Percentiles rank a stretch among this genome's conserved stretches.
Evolutionary conservation across 2,797 vertebrate genomes (phyloP).

Genomic region (Tauraco hartlaubi): DNA sequence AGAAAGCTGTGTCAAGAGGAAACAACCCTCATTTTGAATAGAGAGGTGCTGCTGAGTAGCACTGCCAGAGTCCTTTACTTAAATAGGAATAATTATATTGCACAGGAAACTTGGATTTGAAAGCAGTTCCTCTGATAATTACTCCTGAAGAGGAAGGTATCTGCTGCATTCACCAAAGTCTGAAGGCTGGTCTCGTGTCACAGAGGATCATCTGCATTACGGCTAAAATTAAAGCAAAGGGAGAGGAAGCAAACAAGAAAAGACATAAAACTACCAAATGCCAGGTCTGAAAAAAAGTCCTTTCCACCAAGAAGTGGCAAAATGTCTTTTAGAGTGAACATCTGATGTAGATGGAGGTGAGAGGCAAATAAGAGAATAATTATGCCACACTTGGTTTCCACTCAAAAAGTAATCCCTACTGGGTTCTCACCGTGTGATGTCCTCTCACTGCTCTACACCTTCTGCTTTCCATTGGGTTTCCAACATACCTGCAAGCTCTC

Average conservation of each 20-base stretch:
- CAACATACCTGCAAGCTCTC: not conserved
- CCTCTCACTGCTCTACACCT: not conserved
- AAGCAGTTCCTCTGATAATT: constrained; percentile 66
- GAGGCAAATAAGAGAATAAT: not conserved
- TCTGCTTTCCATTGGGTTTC: not conserved
- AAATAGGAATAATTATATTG: constrained; percentile 59
- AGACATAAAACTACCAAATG: not conserved
- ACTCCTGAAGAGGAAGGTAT: constrained; percentile 30
- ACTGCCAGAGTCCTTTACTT: constrained; percentile 52
- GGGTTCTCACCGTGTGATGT: accelerated
- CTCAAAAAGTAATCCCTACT: not conserved
- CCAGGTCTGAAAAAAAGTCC: not conserved
- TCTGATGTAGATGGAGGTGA: not conserved
- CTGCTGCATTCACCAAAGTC: constrained; percentile 21
- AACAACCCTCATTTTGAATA: constrained; percentile 19
- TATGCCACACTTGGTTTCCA: not conserved
- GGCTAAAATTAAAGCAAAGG: constrained; percentile 22
- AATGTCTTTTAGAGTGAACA: not conserved
- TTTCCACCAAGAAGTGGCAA: not conserved
- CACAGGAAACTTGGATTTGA: constrained; percentile 62
- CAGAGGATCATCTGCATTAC: not conserved
- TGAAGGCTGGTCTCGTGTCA: not conserved
- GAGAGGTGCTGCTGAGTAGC: constrained; percentile 37
- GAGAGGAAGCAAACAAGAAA: constrained; percentile 3
- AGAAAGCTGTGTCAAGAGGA: constrained; percentile 37